These are phyloP conservation scores for Halcyon chelicuti DNA, from an alignment of 2,797 vertebrate genomes.

Conservation along the genomic window DNA sequence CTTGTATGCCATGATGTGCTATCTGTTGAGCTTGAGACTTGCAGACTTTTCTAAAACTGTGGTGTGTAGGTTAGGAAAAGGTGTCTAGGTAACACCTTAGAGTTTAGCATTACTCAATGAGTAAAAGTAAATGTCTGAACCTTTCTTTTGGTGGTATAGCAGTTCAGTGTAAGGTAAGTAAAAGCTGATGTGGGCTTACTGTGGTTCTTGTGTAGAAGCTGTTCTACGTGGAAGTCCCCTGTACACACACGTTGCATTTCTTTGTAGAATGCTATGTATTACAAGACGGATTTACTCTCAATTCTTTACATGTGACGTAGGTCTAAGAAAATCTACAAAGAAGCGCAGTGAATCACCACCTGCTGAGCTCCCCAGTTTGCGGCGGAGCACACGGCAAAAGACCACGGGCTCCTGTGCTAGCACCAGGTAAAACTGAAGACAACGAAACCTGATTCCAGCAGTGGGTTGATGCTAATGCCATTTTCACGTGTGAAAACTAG, in stretches of 20 bases:
- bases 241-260: neutral
- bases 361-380: slow-evolving; percentile 99
- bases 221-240: neutral
- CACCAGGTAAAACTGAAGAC: slow-evolving; percentile 86
- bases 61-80: neutral
- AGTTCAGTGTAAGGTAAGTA: neutral
- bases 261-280: neutral
- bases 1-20: neutral
- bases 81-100: neutral
- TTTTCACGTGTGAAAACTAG: neutral
- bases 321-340: slow-evolving; percentile 97
- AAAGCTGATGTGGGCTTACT: neutral
- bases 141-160: neutral
- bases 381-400: slow-evolving; percentile 99
- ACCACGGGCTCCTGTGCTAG: slow-evolving; percentile 99
- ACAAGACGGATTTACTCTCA: neutral
- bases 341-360: slow-evolving; percentile 99
- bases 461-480: neutral
- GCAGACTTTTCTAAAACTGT: neutral
- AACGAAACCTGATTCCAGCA: neutral
- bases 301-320: slow-evolving; percentile 67
- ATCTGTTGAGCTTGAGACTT: neutral
- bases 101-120: neutral
- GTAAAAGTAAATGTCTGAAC: neutral
- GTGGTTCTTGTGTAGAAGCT: neutral